Conservation (phyloP, 2,113 vertebrate species). For the Thamnaconus septentrionalis region DNA sequence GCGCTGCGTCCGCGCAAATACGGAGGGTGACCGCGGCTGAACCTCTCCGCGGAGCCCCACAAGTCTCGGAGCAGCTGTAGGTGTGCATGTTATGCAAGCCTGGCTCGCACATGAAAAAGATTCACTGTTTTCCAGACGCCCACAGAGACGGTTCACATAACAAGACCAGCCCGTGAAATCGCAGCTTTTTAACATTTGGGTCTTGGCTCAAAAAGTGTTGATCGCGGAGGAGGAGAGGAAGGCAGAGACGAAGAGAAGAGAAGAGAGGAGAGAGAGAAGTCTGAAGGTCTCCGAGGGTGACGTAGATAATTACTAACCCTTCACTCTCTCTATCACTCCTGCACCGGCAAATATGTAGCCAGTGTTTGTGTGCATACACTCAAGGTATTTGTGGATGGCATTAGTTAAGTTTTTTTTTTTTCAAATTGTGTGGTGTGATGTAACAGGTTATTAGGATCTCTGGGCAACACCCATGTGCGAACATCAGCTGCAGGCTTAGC, state of each 20-base stretch:
- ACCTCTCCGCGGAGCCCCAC: conserved; percentile 16
- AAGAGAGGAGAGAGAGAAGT: background rate
- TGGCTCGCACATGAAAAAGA: conserved; percentile 46
- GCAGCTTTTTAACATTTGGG: conserved; percentile 58
- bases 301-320: conserved; percentile 5
- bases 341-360: background rate
- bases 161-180: conserved; percentile 54
- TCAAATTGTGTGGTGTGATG: no score
- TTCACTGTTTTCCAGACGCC: conserved; percentile 63
- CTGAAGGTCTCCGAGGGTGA: conserved; percentile 1
- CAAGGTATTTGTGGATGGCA: no score
- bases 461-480: no score
- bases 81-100: conserved; percentile 64
- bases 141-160: conserved; percentile 53
- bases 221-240: conserved; percentile 14
- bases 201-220: conserved; percentile 41
- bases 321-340: background rate
- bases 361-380: background rate
- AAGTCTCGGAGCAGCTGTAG: conserved; percentile 38
- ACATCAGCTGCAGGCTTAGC: no score
- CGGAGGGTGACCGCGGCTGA: conserved; percentile 18
- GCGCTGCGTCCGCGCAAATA: conserved; percentile 35
- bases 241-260: no score
- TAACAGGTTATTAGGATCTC: no score
- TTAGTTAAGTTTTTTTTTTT: no score